Evolutionary conservation across 2,888 invertebrate genomes (phyloP).

Genomic region (Stenichneumon culpator): DNA sequence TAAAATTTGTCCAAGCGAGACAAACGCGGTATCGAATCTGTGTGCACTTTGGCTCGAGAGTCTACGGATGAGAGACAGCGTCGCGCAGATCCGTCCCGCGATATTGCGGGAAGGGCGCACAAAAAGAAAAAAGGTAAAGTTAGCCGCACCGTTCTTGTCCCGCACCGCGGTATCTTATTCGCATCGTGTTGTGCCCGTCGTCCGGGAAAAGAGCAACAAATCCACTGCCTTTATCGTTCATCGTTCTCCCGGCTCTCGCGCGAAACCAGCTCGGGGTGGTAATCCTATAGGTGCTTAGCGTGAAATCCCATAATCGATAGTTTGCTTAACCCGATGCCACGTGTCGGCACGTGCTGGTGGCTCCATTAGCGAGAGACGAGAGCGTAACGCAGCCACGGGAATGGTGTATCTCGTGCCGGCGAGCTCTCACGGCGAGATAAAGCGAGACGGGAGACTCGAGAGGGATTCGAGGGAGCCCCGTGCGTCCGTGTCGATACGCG

Average conservation of each 20-base stretch:
- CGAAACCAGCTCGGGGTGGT: slow-evolving; percentile 72
- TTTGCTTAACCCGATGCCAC: slow-evolving; percentile 84
- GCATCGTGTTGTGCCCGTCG: slow-evolving; percentile 3
- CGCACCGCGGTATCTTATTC: slow-evolving; percentile 32
- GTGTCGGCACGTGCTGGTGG: slow-evolving; percentile 83
- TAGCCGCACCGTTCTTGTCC: slow-evolving; percentile 19
- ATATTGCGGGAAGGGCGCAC: slow-evolving; percentile 36
- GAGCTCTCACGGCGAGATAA: slow-evolving; percentile 17
- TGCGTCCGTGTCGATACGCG: slow-evolving; percentile 83
- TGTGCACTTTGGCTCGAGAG: slow-evolving; percentile 2
- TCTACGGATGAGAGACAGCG: slow-evolving; percentile 22
- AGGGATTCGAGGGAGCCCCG: slow-evolving; percentile 66
- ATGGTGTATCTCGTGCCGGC: slow-evolving; percentile 28
- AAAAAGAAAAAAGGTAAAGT: slow-evolving; percentile 41
- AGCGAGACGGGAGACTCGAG: slow-evolving; percentile 43
- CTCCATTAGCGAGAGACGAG: slow-evolving; percentile 79
- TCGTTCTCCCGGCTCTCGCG: slow-evolving; percentile 38
- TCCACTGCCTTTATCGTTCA: slow-evolving; percentile 66
- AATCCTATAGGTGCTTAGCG: slow-evolving; percentile 85
- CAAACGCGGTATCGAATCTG: not conserved
- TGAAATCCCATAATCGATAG: slow-evolving; percentile 85
- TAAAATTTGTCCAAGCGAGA: not conserved
- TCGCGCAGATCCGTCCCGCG: slow-evolving; percentile 46
- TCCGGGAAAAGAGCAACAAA: slow-evolving; percentile 67
- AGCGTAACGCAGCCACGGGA: slow-evolving; percentile 62